Evolutionary conservation across 2,113 vertebrate species (phyloP).

Genomic region (Neomonachus schauinslandi): DNA sequence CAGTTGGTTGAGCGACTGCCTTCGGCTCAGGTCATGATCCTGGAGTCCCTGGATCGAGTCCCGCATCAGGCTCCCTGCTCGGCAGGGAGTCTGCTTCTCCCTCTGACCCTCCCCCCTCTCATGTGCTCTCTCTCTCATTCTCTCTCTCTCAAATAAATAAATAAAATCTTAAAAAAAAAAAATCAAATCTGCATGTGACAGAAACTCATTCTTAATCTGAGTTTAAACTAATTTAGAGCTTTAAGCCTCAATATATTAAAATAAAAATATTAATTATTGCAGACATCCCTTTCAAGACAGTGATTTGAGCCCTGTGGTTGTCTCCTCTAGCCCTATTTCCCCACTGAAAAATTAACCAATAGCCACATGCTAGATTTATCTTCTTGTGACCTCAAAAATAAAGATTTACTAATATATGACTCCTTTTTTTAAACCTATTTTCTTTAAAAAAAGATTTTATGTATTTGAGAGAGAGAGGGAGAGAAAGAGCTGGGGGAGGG

Average conservation of each 20-base stretch:
- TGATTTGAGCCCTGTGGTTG: not conserved
- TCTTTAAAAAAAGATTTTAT: not conserved
- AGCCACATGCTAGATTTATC: not conserved
- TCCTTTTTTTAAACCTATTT: not conserved
- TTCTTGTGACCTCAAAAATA: constrained; percentile 2
- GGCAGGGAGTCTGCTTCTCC: too few relatives aligned
- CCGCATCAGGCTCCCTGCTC: too few relatives aligned
- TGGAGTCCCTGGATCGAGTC: too few relatives aligned
- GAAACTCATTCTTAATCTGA: not conserved
- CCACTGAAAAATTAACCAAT: not conserved
- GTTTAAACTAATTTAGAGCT: not conserved
- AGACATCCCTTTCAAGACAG: not conserved
- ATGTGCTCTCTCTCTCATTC: too few relatives aligned
- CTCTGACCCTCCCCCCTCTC: too few relatives aligned
- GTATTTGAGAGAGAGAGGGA: not conserved
- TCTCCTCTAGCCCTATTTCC: not conserved
- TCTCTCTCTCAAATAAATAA: too few relatives aligned
- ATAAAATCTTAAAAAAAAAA: too few relatives aligned
- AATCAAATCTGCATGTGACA: not conserved
- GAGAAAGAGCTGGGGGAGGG: not conserved
- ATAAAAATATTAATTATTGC: not conserved
- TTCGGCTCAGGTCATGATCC: too few relatives aligned
- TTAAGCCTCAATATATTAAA: not conserved
- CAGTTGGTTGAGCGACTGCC: too few relatives aligned
- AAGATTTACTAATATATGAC: not conserved